Evolutionary conservation across 2,797 vertebrate genomes (phyloP).

Genomic region (Rhabdophis nuchalis): DNA sequence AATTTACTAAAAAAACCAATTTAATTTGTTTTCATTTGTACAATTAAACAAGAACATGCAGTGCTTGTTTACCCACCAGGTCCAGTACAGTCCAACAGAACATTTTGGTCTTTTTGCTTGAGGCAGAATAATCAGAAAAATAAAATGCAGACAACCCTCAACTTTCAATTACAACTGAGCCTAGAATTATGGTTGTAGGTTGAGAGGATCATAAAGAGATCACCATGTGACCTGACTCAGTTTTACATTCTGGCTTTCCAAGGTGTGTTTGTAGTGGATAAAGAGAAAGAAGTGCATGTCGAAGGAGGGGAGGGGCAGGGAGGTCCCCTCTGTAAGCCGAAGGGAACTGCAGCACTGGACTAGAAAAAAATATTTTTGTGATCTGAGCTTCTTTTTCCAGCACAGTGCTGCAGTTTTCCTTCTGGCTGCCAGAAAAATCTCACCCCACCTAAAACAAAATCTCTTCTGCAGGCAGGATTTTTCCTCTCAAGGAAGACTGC

Average conservation of each 20-base stretch:
- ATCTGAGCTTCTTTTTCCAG: neutral
- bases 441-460: neutral
- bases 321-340: neutral
- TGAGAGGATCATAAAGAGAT: neutral
- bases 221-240: neutral
- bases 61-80: neutral
- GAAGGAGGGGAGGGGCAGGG: fast-evolving
- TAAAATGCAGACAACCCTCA: neutral
- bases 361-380: neutral
- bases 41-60: neutral
- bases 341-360: neutral
- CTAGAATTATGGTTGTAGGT: neutral
- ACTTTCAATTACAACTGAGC: neutral
- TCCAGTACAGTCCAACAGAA: neutral
- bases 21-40: neutral
- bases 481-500: too few relatives aligned
- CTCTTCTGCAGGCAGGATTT: neutral
- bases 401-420: neutral
- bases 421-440: neutral
- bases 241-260: neutral
- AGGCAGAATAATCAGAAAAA: neutral
- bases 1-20: neutral
- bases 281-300: neutral
- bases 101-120: neutral
- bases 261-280: neutral